Conservation (phyloP, 2,797 vertebrate genomes). For the Syngnathus acus region DNA sequence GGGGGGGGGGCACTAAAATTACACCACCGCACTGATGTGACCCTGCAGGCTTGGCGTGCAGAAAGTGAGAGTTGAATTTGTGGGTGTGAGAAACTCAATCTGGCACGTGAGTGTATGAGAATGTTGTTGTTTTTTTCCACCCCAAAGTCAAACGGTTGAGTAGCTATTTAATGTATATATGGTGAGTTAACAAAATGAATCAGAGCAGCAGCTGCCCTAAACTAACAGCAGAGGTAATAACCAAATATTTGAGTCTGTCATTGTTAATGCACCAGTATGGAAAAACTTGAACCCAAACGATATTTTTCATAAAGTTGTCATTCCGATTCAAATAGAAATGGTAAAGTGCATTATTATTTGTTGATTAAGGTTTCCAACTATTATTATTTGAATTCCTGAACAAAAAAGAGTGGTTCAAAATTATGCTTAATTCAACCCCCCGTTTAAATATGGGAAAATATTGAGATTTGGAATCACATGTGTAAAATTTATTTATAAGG, state of each 20-base stretch:
- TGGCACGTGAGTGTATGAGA: conserved; percentile 28
- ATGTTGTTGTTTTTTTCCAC: conserved; percentile 11
- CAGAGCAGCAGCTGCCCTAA: neutral
- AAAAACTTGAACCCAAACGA: neutral
- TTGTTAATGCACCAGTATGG: neutral
- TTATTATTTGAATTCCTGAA: no score
- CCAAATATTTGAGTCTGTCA: neutral
- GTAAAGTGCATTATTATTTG: neutral
- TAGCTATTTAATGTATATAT: neutral
- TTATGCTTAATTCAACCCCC: no score
- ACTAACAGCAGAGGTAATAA: neutral
- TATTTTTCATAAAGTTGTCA: neutral
- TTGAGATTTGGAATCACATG: no score
- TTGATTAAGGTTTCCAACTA: no score
- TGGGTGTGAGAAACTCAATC: conserved; percentile 56
- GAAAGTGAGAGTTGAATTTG: conserved; percentile 43
- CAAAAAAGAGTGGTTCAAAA: no score
- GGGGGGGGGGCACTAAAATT: conserved; percentile 53
- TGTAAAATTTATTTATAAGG: no score
- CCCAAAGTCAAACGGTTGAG: neutral
- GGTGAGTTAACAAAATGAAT: neutral
- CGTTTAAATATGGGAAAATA: no score
- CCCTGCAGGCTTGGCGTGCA: conserved; percentile 36
- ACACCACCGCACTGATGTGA: conserved; percentile 48
- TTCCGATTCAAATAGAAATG: neutral